Evolutionary conservation across 37 sponge, comb jelly and placozoan genomes (phyloP).

Genomic region (Beroe forskalii): DNA sequence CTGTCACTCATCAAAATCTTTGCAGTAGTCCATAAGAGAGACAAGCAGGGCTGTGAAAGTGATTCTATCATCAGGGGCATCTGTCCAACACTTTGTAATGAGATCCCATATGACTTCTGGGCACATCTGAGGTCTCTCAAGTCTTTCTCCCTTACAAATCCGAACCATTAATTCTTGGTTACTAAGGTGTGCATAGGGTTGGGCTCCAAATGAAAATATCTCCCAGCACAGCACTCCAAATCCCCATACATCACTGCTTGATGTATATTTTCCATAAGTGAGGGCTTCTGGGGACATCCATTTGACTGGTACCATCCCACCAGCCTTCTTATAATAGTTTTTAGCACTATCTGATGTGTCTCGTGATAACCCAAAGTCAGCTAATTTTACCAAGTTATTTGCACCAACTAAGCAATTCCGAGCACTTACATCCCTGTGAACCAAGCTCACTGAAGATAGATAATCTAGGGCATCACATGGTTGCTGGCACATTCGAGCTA

Average conservation of each 20-base stretch:
- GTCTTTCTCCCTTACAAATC: slow-evolving; percentile 10
- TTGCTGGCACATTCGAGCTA: slow-evolving; percentile 11
- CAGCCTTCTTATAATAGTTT: slow-evolving; percentile 31
- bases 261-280: not conserved
- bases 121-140: slow-evolving; percentile 3
- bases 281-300: slow-evolving; percentile 54
- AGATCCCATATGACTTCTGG: slow-evolving; percentile 27
- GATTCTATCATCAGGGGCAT: not conserved
- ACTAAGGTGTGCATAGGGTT: not conserved
- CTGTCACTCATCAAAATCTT: no score
- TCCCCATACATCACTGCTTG: slow-evolving; percentile 11
- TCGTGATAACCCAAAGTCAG: slow-evolving; percentile 36
- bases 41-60: not conserved
- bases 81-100: not conserved
- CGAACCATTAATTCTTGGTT: not conserved
- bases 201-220: slow-evolving; percentile 34
- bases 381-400: not conserved
- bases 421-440: slow-evolving; percentile 21
- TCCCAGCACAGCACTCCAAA: not conserved
- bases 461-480: slow-evolving; percentile 49
- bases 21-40: not conserved
- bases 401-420: slow-evolving; percentile 15
- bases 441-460: not conserved
- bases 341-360: not conserved
- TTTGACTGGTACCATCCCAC: slow-evolving; percentile 34